phyloP scores from a whole-genome alignment of 1,140 invertebrate species.

The Elysia chlorotica region DNA sequence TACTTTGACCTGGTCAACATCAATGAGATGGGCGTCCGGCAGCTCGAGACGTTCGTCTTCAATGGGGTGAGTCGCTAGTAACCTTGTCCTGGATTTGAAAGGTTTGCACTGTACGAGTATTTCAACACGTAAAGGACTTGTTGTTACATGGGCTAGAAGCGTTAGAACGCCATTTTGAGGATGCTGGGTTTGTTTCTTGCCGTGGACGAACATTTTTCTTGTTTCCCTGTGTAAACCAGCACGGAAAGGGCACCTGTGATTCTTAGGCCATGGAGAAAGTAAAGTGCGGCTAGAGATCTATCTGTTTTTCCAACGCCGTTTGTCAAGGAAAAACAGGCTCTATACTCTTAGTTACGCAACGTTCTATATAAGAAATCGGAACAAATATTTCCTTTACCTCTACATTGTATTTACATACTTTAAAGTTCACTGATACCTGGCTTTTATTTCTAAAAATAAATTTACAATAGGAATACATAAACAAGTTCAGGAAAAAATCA shows the following conservation, averaged over 20 bases:
- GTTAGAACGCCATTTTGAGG: background rate
- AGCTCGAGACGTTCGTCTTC: slow-evolving; percentile 41
- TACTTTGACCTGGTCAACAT: slow-evolving; percentile 36
- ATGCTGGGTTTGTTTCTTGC: background rate
- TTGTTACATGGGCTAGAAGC: background rate
- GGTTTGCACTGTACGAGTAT: background rate
- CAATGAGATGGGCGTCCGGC: slow-evolving; percentile 23
- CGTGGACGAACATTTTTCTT: background rate
- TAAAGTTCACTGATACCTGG: too few relatives aligned
- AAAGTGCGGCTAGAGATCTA: background rate
- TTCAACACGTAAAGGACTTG: background rate
- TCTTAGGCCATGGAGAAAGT: background rate
- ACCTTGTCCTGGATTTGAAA: background rate
- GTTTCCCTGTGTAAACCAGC: background rate
- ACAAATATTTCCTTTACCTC: too few relatives aligned
- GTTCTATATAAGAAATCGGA: too few relatives aligned
- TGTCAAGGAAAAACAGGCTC: too few relatives aligned
- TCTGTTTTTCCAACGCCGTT: too few relatives aligned
- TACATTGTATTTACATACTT: too few relatives aligned
- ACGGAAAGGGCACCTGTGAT: background rate
- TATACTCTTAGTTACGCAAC: too few relatives aligned
- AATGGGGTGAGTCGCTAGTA: slow-evolving; percentile 36
- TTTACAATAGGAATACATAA: too few relatives aligned
- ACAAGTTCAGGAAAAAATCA: too few relatives aligned
- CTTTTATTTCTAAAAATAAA: too few relatives aligned